Conservation (phyloP, 2,113 vertebrate species). For the Anguilla japonica region DNA sequence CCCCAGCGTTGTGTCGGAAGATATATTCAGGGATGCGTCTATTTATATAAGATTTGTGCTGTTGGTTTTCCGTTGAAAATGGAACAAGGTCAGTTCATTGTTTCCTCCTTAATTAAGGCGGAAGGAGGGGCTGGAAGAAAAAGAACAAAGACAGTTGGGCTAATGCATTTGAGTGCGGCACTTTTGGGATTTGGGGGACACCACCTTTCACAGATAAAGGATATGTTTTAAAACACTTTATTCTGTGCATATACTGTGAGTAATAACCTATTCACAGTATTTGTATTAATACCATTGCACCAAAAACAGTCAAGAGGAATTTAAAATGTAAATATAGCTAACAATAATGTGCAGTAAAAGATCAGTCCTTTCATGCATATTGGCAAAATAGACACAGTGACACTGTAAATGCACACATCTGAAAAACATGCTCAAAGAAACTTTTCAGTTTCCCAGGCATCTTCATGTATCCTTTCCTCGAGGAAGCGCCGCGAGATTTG, state of each 20-base stretch:
- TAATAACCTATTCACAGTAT: too few species aligned
- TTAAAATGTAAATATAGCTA: background rate
- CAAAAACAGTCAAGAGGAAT: background rate
- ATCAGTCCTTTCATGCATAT: background rate
- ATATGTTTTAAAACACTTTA: background rate
- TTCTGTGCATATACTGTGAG: too few species aligned
- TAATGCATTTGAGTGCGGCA: constrained; percentile 3
- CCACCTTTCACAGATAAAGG: background rate
- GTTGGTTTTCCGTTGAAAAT: constrained; percentile 15
- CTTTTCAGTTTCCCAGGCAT: background rate
- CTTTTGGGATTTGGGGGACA: constrained; percentile 21
- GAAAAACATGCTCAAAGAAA: background rate
- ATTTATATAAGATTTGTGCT: constrained; percentile 36
- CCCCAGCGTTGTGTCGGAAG: constrained; percentile 29
- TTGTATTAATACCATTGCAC: background rate
- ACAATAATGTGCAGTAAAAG: background rate
- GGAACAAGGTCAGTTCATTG: constrained; percentile 27
- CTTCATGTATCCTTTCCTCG: background rate
- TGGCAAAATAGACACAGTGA: background rate
- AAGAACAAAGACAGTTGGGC: background rate
- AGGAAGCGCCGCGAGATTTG: background rate
- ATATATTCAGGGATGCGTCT: constrained; percentile 11
- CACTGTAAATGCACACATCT: background rate
- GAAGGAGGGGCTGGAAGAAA: background rate
- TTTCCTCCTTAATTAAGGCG: constrained; percentile 42